Base-by-base conservation (phyloP, 2,113 vertebrate genomes). In the Coracopsis vasa region DNA sequence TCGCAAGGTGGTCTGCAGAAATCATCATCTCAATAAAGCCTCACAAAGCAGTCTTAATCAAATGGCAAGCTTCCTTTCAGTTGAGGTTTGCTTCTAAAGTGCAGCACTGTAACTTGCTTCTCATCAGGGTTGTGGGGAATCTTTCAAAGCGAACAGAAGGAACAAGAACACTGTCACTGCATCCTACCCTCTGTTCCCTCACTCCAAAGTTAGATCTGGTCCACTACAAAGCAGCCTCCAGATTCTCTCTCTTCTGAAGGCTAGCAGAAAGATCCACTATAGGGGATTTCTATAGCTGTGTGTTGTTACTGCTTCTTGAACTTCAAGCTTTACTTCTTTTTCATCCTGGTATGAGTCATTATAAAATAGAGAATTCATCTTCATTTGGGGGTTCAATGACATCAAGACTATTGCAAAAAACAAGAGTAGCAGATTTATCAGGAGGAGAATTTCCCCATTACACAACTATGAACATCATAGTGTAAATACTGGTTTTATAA, bases 81-180 rank as follows among this genome's bases (percentile, higher is more conserved):
- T 33, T 99, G 99, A 35, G 98, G 96, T 73, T 98, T 64, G 67
- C 98, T 99, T 92, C 98, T 97, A 80, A 98, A 96, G 97, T 98
- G 8, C 54, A 58, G 54, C 33, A 58, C 33, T 0, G 98, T 99
- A 33, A 98, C 98, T 98, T 93, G 98, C 89, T 99, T 99, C 97
- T 99, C 98, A 4, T 98, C 99, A 13, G 99, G 98, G 19, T 98
- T 96, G 37, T 98, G 99, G 58, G 99, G 96, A 39, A 95, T 91
- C 98, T 99, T 45, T n/a, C 28, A 31, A 41, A 89, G 21, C 31
- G 27, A 51, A 58, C 37, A 87, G 17, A 50, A 60, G 50, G 20
- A 28, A 50, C 2, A 11, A 39, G 31, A 37, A 21, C 11, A 2
- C 5, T 8, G 20, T 31, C 3, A 3, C 28, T 39, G 39, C 37